A percentile compares a stretch with the other conserved stretches of the same genome.
Conservation (phyloP, 2,888 invertebrate genomes). For the Callyntrura sp. region DNA sequence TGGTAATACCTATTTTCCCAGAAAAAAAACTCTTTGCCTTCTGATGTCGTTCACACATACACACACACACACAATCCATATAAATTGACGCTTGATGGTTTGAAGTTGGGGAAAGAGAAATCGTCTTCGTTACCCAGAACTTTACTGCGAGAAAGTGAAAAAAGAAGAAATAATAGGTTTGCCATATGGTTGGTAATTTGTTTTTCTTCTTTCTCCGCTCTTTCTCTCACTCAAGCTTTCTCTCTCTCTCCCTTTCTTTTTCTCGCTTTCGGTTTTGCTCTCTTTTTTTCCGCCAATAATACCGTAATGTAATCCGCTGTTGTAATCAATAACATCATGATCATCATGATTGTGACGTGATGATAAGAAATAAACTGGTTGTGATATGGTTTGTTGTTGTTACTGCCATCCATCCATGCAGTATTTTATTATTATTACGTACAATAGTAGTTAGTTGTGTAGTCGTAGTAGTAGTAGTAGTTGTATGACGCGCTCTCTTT, state of each 20-base stretch:
- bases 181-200: not conserved
- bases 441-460: not conserved
- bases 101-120: too few species aligned
- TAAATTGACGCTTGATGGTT: too few species aligned
- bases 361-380: slow-evolving; percentile 42
- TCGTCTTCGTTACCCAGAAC: not conserved
- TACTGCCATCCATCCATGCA: not conserved
- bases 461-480: not conserved
- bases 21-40: too few species aligned
- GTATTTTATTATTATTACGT: not conserved
- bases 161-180: not conserved
- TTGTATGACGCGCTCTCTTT: not conserved
- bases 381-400: slow-evolving; percentile 8
- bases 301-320: slow-evolving; percentile 29
- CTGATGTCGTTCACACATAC: too few species aligned
- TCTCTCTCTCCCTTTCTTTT: not conserved
- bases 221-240: not conserved
- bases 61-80: too few species aligned
- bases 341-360: slow-evolving; percentile 41
- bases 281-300: not conserved
- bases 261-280: not conserved
- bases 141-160: not conserved
- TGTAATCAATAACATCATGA: slow-evolving; percentile 47
- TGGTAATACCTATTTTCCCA: too few species aligned
- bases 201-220: not conserved